Percentiles rank a stretch among this genome's conserved stretches.
Conservation (phyloP, 2,113 vertebrate genomes). For the Tinamus guttatus region DNA sequence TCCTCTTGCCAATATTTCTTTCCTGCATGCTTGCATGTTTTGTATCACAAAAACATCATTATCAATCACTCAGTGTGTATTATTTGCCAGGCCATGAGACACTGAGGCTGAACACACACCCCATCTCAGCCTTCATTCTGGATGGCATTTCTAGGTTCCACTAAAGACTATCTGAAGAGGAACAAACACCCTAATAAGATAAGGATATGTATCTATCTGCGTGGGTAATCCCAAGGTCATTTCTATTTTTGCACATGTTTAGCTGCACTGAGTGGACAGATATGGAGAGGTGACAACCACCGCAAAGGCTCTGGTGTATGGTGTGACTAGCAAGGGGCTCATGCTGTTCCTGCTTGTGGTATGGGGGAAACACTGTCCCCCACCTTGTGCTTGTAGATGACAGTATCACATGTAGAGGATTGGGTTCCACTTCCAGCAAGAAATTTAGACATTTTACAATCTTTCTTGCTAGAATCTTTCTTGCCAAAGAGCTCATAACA, state of each 20-base stretch:
- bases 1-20: background rate
- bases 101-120: background rate
- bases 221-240: background rate
- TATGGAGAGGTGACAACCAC: background rate
- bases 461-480: background rate
- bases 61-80: background rate
- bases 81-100: background rate
- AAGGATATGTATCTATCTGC: background rate
- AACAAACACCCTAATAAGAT: background rate
- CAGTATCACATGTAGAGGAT: rapidly evolving
- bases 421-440: background rate
- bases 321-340: background rate
- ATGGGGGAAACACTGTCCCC: background rate
- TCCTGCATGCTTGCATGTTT: background rate
- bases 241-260: background rate
- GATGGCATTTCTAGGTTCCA: background rate
- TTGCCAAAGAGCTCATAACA: background rate
- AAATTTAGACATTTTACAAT: rapidly evolving
- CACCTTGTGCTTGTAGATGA: rapidly evolving
- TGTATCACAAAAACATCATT: rapidly evolving
- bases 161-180: background rate
- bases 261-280: background rate
- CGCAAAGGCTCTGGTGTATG: background rate
- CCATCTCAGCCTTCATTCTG: background rate
- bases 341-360: background rate